Percentiles rank a stretch among this genome's conserved stretches.
Conservation (phyloP, 2,888 invertebrate genomes). For the Maniola hyperantus region DNA sequence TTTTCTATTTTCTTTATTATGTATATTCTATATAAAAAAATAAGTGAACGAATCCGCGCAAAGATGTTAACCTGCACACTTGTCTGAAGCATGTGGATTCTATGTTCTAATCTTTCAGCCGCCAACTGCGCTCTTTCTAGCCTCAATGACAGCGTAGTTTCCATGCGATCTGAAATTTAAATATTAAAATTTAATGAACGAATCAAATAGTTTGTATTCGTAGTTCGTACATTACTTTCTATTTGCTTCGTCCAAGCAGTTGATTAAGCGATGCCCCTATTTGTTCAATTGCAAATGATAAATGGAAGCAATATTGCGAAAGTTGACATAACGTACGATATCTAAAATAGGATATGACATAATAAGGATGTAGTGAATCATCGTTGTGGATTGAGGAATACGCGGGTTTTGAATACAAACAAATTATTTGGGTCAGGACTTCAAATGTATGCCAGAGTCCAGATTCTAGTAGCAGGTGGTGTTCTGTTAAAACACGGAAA, state of each 20-base stretch:
- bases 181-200: constrained; percentile 34
- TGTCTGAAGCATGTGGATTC: constrained; percentile 74
- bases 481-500: constrained; percentile 14
- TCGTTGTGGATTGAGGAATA: constrained; percentile 44
- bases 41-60: not conserved
- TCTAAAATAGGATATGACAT: constrained; percentile 78
- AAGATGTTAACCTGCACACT: constrained; percentile 62
- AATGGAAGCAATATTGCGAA: constrained; percentile 63
- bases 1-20: too few species aligned
- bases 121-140: constrained; percentile 77
- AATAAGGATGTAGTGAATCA: constrained; percentile 56
- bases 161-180: constrained; percentile 68
- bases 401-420: constrained; percentile 40
- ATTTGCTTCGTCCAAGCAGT: constrained; percentile 62
- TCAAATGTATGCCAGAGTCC: constrained; percentile 37
- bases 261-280: constrained; percentile 65
- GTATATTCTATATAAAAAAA: too few species aligned
- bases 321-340: constrained; percentile 56
- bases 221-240: constrained; percentile 37
- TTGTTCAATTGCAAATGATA: constrained; percentile 65
- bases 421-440: constrained; percentile 43
- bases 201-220: constrained; percentile 11
- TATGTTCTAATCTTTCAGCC: constrained; percentile 74
- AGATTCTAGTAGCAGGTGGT: constrained; percentile 24
- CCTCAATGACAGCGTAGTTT: constrained; percentile 72